Evolutionary conservation across 2,888 invertebrate species (phyloP).

Genomic region (Drosophila rellima): DNA sequence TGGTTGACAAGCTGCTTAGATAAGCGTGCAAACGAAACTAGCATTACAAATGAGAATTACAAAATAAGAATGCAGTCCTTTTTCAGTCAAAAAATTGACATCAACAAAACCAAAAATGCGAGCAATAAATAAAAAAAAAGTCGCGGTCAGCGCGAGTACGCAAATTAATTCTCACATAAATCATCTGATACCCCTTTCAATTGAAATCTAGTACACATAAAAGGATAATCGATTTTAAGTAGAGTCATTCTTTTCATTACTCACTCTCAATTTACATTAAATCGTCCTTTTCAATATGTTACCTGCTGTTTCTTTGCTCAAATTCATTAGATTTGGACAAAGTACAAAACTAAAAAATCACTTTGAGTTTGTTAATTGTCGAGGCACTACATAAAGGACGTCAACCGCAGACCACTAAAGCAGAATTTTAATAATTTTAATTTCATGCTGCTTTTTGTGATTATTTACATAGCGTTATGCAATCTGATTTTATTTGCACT

Average conservation of each 20-base stretch:
- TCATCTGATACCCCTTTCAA: too few relatives aligned
- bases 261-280: not conserved
- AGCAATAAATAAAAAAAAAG: too few relatives aligned
- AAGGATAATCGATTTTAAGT: not conserved
- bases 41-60: not conserved
- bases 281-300: not conserved
- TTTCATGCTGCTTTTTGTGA: slow-evolving; percentile 16
- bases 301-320: not conserved
- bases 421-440: slow-evolving; percentile 47
- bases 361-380: slow-evolving; percentile 39
- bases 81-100: too few relatives aligned
- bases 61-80: not conserved
- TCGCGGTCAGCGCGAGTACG: too few relatives aligned
- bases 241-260: not conserved
- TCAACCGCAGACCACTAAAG: slow-evolving; percentile 24
- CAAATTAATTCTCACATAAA: too few relatives aligned
- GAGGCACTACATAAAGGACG: slow-evolving; percentile 40
- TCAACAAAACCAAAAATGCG: too few relatives aligned
- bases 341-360: slow-evolving; percentile 10
- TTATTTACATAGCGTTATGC: slow-evolving; percentile 30
- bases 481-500: slow-evolving; percentile 49
- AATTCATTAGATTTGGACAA: not conserved
- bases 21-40: not conserved
- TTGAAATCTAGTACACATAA: too few relatives aligned
- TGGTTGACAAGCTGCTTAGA: not conserved